phyloP scores from a whole-genome alignment of 2,797 vertebrate genomes.

The Poeciliopsis presidionis region DNA sequence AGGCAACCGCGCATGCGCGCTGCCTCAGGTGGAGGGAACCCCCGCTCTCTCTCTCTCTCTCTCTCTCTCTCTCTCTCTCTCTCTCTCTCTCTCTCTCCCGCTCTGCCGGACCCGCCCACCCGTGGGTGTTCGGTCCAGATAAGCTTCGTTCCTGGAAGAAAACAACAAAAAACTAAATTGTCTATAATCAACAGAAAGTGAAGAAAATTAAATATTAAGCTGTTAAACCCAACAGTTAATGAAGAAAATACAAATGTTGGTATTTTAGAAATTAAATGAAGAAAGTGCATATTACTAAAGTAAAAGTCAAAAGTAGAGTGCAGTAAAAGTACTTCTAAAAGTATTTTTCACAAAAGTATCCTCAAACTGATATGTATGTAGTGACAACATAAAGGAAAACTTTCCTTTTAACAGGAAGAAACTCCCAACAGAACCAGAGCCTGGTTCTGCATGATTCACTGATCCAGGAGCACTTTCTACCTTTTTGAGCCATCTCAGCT shows the following conservation, averaged over 20 bases:
- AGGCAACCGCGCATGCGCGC: background rate
- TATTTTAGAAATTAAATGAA: too few relatives aligned
- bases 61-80: background rate
- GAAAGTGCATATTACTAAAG: too few relatives aligned
- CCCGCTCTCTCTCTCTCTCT: background rate
- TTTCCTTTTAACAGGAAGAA: too few relatives aligned
- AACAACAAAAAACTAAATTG: background rate
- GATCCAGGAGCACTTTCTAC: too few relatives aligned
- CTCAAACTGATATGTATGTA: too few relatives aligned
- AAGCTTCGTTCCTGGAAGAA: background rate
- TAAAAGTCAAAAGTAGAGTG: too few relatives aligned
- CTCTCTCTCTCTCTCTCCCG: background rate
- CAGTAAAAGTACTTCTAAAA: too few relatives aligned
- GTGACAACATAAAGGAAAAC: too few relatives aligned
- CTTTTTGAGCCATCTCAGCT: background rate
- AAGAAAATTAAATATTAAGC: background rate
- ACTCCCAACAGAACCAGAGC: too few relatives aligned
- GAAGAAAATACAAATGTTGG: background rate
- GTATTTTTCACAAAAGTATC: too few relatives aligned
- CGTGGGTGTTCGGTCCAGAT: background rate
- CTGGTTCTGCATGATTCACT: too few relatives aligned
- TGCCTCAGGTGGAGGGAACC: conserved; percentile 1
- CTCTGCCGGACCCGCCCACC: background rate
- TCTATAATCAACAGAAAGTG: background rate
- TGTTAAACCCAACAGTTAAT: background rate